Evolutionary conservation across 2,888 invertebrate genomes (phyloP).

Genomic region (Microctonus aethiopoides): DNA sequence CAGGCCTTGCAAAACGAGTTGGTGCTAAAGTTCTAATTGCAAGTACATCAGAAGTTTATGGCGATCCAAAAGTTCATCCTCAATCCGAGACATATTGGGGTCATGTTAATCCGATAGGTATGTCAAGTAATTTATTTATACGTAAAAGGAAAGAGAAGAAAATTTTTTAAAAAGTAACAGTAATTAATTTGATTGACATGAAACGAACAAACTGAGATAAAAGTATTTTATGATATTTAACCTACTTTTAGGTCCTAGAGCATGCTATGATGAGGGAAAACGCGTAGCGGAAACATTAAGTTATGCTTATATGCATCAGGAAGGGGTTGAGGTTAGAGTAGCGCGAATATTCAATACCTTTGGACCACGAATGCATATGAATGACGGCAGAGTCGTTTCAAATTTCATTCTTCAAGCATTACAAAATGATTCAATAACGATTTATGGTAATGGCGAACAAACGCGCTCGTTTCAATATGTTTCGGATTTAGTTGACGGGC

Average conservation of each 20-base stretch:
- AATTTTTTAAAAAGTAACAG: not conserved
- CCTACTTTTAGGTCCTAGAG: constrained; percentile 79
- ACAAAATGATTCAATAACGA: constrained; percentile 92
- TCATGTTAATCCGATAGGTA: constrained; percentile 97
- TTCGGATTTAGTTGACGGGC: constrained; percentile 94
- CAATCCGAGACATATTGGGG: constrained; percentile 99
- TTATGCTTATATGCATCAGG: constrained; percentile 98
- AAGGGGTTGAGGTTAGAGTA: constrained; percentile 93
- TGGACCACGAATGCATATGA: constrained; percentile 98
- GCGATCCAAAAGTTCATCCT: constrained; percentile 98
- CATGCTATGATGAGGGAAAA: constrained; percentile 99
- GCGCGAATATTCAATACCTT: constrained; percentile 99
- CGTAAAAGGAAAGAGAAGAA: not conserved
- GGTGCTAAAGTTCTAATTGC: constrained; percentile 94
- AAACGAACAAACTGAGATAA: not conserved
- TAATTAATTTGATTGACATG: not conserved
- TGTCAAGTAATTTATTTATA: constrained; percentile 35
- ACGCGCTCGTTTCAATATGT: constrained; percentile 99
- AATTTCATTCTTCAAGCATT: constrained; percentile 98
- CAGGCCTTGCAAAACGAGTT: constrained; percentile 91
- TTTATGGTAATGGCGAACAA: constrained; percentile 88
- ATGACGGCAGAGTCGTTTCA: constrained; percentile 97
- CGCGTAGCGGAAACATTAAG: constrained; percentile 95
- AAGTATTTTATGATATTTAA: not conserved
- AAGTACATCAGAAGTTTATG: constrained; percentile 98